These are phyloP conservation scores for Elysia crispata DNA, from an alignment of 2,888 invertebrate genomes.

Conservation along the genomic window DNA sequence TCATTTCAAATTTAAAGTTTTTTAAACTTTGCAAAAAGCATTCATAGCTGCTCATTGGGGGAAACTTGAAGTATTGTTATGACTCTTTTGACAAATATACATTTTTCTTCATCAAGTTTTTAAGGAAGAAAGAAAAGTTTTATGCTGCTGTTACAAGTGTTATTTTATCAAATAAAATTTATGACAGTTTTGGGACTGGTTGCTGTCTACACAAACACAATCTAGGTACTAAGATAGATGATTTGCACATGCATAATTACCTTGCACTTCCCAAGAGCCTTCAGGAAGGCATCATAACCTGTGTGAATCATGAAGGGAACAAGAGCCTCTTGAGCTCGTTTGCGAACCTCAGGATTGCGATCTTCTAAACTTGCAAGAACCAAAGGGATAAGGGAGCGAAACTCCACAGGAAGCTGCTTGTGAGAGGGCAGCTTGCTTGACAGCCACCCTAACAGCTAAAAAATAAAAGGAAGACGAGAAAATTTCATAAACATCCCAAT, in stretches of 20 bases:
- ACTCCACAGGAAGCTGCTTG: slow-evolving; percentile 82
- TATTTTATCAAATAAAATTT: too few relatives aligned
- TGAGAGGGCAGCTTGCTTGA: slow-evolving; percentile 85
- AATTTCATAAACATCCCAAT: too few relatives aligned
- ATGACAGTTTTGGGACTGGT: too few relatives aligned
- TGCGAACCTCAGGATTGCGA: slow-evolving; percentile 92
- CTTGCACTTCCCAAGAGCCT: slow-evolving; percentile 88
- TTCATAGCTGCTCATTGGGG: too few relatives aligned
- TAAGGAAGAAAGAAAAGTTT: too few relatives aligned
- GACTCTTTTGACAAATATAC: too few relatives aligned
- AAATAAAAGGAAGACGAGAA: background rate
- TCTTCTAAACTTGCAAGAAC: slow-evolving; percentile 92
- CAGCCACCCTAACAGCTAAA: slow-evolving; percentile 88
- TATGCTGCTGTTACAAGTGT: too few relatives aligned
- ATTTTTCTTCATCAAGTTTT: too few relatives aligned
- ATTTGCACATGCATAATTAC: slow-evolving; percentile 79
- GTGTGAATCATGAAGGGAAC: slow-evolving; percentile 95
- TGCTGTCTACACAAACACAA: background rate
- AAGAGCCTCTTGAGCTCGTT: slow-evolving; percentile 92
- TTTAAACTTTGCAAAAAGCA: too few relatives aligned
- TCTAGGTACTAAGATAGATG: too few relatives aligned
- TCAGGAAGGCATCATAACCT: slow-evolving; percentile 88
- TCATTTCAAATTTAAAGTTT: too few relatives aligned
- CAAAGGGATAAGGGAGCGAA: slow-evolving; percentile 86
- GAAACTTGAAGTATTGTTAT: too few relatives aligned